Conservation (phyloP, 2,797 vertebrate species). For the Forpus xanthops region DNA sequence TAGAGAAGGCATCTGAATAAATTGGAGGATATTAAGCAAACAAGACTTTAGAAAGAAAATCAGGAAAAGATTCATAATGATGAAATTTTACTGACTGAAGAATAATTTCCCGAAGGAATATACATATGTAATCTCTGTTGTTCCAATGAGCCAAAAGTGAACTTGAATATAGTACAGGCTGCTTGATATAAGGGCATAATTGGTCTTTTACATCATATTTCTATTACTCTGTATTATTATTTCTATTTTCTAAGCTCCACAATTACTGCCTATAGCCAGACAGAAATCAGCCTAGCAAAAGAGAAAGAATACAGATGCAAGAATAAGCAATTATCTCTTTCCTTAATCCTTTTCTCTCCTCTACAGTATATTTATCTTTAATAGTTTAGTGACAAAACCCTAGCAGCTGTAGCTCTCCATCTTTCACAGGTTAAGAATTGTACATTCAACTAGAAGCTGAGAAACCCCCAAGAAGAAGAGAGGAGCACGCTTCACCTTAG, state of each 20-base stretch:
- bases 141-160: background rate
- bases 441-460: constrained; percentile 19
- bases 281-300: background rate
- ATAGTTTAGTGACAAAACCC: constrained; percentile 18
- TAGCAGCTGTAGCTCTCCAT: background rate
- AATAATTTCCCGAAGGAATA: background rate
- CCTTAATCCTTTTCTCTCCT: background rate
- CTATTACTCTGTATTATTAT: background rate
- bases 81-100: background rate
- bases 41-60: background rate
- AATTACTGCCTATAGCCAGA: background rate
- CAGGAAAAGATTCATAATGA: background rate
- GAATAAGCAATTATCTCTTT: constrained; percentile 4
- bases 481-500: background rate
- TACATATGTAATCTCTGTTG: background rate
- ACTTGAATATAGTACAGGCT: background rate
- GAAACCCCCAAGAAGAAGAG: background rate
- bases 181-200: background rate
- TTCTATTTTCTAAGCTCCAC: background rate
- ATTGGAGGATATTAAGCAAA: background rate
- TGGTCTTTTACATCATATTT: background rate
- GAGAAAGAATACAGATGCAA: background rate
- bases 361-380: constrained; percentile 38
- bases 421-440: background rate
- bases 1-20: background rate